A percentile compares a stretch with the other conserved stretches of the same genome.
phyloP scores from a whole-genome alignment of 1,140 invertebrate species.

The Rhagoletis zephyria region DNA sequence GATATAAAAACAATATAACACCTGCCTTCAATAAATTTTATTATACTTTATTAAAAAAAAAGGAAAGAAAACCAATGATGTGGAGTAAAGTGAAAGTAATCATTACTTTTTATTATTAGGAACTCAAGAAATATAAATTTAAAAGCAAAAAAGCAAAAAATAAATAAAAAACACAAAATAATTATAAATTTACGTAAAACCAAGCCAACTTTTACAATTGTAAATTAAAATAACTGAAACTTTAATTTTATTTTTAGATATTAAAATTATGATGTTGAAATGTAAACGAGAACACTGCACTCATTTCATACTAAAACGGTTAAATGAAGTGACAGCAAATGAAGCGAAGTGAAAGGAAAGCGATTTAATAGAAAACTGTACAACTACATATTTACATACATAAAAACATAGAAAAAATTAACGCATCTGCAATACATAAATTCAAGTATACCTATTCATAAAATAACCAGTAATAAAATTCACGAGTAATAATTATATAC shows the following conservation, averaged over 20 bases:
- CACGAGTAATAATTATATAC: no score
- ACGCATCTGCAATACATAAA: neutral
- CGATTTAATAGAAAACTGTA: neutral
- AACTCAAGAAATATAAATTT: constrained; percentile 42
- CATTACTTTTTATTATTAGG: constrained; percentile 53
- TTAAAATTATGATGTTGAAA: constrained; percentile 41
- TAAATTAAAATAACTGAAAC: constrained; percentile 50
- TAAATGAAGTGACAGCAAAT: constrained; percentile 38
- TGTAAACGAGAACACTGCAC: constrained; percentile 50
- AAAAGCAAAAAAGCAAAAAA: constrained; percentile 53
- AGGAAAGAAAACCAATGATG: constrained; percentile 33
- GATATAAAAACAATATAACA: constrained; percentile 58
- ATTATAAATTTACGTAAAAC: constrained; percentile 55
- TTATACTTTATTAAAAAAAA: constrained; percentile 56
- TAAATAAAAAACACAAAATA: constrained; percentile 52
- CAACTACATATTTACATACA: neutral
- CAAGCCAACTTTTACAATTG: constrained; percentile 58
- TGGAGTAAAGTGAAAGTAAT: constrained; percentile 33
- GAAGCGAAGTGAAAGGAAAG: neutral
- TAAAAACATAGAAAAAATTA: neutral
- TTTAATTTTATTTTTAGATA: constrained; percentile 53
- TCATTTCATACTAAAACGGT: constrained; percentile 41
- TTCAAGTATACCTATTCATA: neutral
- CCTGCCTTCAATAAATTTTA: constrained; percentile 59
- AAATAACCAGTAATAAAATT: no score